Base-by-base conservation (phyloP, 2,113 vertebrate species). In the Ochotona curzoniae region DNA sequence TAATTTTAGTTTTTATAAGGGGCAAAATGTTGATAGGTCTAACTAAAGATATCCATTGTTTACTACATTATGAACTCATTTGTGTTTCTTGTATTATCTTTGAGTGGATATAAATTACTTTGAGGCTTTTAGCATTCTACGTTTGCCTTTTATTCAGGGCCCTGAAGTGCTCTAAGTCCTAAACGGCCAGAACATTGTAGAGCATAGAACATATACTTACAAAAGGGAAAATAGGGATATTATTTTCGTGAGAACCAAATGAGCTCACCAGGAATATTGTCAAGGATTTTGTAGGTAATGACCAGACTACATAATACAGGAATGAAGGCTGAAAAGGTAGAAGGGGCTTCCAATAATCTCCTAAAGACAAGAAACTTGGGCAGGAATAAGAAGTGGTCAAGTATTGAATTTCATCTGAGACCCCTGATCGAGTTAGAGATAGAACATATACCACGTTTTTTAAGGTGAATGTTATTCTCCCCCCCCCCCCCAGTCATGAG, bases 71-170 rank as follows among this genome's bases (percentile, higher is more conserved):
- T 83, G 66, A 86, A 20, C 81, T 44, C 18, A 23, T 57, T 71
- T 85, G 32, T 84, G 12, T 80, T 84, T 93, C 51, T 83, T 67
- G 49, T 21, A 76, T 74, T 90, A 79, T 71, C 28, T 83, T 35
- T 32, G 21, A 54, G 14, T n/a, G 18, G 7, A 38, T 82, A 7
- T 3, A 69, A 66, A 51, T 78, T 87, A 61, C 5, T 82, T 74
- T 84, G 28, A 10, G 10, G 75, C 11, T 66, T 90, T 8, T 82
- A 32, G 6, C n/a, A 0, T n/a, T 81, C 11, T 66, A 1, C 38
- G 5, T 92, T 93, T 79, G 20, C 28, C 25, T 93, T 35, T 35
- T 5, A 25, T 17, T 84, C 17, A 47, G 5, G 21, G 5, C 30
- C 63, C 51, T 54, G 30, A 64, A 87, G 12, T 80, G 2, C 49